Base-by-base conservation (phyloP, 2,888 invertebrate species). In the Cloeon dipterum region DNA sequence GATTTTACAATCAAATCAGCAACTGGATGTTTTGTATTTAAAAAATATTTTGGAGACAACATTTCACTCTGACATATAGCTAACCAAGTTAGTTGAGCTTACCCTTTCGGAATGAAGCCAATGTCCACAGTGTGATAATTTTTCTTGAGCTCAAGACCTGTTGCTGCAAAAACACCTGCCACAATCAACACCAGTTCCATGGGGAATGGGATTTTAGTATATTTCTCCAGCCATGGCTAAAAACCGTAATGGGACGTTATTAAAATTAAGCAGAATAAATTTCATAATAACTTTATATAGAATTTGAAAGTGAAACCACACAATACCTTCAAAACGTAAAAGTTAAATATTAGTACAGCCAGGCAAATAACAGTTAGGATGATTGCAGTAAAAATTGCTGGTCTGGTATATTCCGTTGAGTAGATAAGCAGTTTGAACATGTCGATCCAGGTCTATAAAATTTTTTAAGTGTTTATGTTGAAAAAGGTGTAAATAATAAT, bases 141-240 rank as follows among this genome's bases (percentile, higher is more conserved):
- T 11, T 58, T 54, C 11, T 63, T 46, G 25, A 81, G 57, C 33
- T 66, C 47, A 32, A 61, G 56, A 42, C 62, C 62, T 44, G 62
- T 64, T 3, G 79, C 77, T 5, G 69, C 58, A 11, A 74, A 46
- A 2, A 78, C 76, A 39, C 74, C 74, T 20, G 63, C 54, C 16
- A 74, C 58, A 2, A 82, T 75, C 18, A 70, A 69, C 29, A 81
- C 61, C 20, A 83, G 57, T 51, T 83, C 82, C 35, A 74, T 70
- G 2, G 82, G 81, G 32, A 82, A 53, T 1, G 81, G 81, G 49
- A 78, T 65, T 34, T 62, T 61, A 36, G 68, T 66, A 42, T 55
- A 62, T 50, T 70, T 70, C 5, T 61, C 60, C 11, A 66, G 47
- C 46, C 59, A 57, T 1, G 71, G 70, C 63, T 73, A 55, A 56